Evolutionary conservation across 2,888 invertebrate species (phyloP), one percentile per base, ranked within the genome.

Genomic region (Omphaloscelis lunosa): DNA sequence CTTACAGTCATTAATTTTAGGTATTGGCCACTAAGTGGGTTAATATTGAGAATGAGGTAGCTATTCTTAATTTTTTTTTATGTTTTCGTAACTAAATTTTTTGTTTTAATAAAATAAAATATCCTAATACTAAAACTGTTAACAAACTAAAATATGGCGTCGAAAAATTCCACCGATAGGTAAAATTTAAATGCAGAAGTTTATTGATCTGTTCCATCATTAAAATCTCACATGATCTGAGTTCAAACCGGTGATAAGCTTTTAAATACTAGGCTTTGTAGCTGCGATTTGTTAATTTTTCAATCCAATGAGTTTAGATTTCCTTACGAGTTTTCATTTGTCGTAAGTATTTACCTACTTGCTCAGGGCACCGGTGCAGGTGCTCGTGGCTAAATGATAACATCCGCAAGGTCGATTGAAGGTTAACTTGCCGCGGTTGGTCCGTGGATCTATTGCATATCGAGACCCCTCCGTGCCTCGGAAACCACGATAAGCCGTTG

Each of bases 171-270:
- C 34, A 5, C 34, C 34, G 34, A 34, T 34, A 34, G 4, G 34
- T 34, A 34, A 34, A 34, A 34, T 34, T 3, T 4, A 34, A 34
- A 34, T 3, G 34, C 34, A 34, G 34, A 2, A 2, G 34, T 34
- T 34, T 34, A 34, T 98, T 97, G 97, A 97, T 97, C 98, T 98
- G 98, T 98, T 98, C 98, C 98, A 98, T 98, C 97, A 97, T 98
- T 98, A 97, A 98, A 97, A 97, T 97, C 97, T 98, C 98, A 98
- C 98, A 98, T 98, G 98, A 98, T 98, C 98, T 98, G 98, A 98
- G 98, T 98, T 98, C 97, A 98, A 97, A 98, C 98, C 98, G 98
- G 98, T 96, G 97, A 39, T 23, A 23, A 62, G 62, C 15, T 23
- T 62, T 62, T 23, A 23, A 62, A n/a, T 39, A 39, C 23, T 39